phyloP scores from a whole-genome alignment of 2,113 vertebrate species.

The Panurus biarmicus region DNA sequence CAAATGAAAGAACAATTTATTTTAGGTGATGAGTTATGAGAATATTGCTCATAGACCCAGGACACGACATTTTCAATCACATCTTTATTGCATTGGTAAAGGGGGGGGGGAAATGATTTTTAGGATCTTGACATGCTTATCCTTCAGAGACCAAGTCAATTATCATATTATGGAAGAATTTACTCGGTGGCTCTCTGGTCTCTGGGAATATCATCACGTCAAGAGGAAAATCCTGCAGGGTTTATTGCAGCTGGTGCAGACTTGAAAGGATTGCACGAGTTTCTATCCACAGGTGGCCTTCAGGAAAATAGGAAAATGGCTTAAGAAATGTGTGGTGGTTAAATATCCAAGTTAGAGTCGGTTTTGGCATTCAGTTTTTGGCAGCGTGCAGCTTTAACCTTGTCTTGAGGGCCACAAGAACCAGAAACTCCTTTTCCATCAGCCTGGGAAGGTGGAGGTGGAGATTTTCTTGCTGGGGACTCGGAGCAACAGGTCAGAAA shows the following conservation, averaged over 20 bases:
- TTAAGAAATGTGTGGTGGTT: neutral
- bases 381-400: neutral
- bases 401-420: neutral
- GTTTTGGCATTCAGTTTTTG: neutral
- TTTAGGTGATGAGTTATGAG: conserved; percentile 44
- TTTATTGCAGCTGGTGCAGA: neutral
- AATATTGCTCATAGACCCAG: conserved; percentile 20
- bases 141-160: conserved; percentile 20
- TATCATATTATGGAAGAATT: conserved; percentile 10
- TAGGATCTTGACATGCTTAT: conserved; percentile 44
- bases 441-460: neutral
- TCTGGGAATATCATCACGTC: neutral
- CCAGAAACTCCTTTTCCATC: neutral
- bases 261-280: neutral
- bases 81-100: conserved; percentile 27
- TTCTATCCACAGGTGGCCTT: neutral
- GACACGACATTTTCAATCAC: conserved; percentile 43
- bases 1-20: conserved; percentile 60
- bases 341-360: rapidly evolving
- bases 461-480: neutral
- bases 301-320: neutral
- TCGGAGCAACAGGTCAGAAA: neutral
- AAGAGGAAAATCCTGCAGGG: neutral
- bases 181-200: neutral
- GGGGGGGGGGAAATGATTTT: neutral